Evolutionary conservation across 2,888 invertebrate genomes (phyloP), one percentile per base, ranked within the genome.

Genomic region (Tholera decimalis): DNA sequence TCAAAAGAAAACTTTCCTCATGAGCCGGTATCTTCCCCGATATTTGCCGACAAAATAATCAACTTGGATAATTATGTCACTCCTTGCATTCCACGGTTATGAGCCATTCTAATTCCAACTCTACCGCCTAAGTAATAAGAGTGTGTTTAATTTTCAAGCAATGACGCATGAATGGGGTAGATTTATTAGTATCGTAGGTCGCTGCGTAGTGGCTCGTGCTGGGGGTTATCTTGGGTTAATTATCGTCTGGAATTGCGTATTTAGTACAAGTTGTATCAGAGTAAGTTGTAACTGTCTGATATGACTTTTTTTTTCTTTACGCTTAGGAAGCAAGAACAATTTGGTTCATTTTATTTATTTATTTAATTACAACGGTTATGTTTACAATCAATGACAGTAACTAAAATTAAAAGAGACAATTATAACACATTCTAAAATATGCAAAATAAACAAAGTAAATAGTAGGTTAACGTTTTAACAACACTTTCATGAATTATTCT

Each of bases 131-230:
- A 13, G 0, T 1, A 30, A 11, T 35, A 60, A 41, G 30, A 7
- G 0, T 33, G 35, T 6, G 35, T 59, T 57, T 47, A 1, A 9
- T 20, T 11, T 58, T 13, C 13, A 43, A 11, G 9, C 9, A 9
- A 11, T 11, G 15, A 1, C 15, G 35, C n/a, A 44, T 41, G 44
- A 67, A 67, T 57, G 41, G 2, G 53, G 24, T 20, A 26, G 53
- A 67, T 74, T 74, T 66, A 79, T 74, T 41, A 0, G 55, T 65
- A 22, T 49, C 15, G 22, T 53, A 53, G 46, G 57, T 46, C 30
- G 58, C 33, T 75, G 69, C 61, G 74, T 54, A 74, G 61, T 51
- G 76, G 77, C 80, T 79, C 80, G 70, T 75, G 77, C 62, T 51
- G 5, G 11, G 26, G 58, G 71, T 26, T 50, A 75, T 75, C 75